These are phyloP conservation scores for Odontophorus gujanensis DNA, from an alignment of 2,113 vertebrate species.

Conservation along the genomic window DNA sequence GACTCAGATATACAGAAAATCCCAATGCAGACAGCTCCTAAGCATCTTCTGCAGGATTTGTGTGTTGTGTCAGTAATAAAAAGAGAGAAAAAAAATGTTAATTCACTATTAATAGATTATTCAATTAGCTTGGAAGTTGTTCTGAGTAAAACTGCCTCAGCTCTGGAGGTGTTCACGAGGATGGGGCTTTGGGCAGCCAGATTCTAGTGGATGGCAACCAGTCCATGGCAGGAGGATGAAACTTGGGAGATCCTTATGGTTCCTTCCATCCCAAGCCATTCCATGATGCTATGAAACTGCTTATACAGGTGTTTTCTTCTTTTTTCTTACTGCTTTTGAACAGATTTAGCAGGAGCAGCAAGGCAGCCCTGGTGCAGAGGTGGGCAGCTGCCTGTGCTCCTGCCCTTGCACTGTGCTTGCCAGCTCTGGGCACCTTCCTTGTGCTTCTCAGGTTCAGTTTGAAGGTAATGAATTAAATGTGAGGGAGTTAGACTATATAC, in stretches of 20 bases:
- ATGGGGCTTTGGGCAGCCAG: not conserved
- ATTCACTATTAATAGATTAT: not conserved
- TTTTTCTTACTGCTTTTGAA: no score
- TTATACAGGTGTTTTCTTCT: no score
- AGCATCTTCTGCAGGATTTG: not conserved
- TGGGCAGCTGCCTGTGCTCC: rapidly evolving
- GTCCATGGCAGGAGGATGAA: not conserved
- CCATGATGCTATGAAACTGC: not conserved
- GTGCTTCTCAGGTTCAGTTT: rapidly evolving
- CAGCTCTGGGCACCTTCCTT: rapidly evolving
- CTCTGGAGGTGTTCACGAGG: not conserved
- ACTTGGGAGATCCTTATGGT: not conserved
- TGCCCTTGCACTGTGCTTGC: rapidly evolving
- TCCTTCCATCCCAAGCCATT: not conserved
- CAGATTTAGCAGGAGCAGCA: not conserved
- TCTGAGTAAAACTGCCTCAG: not conserved
- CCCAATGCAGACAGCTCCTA: not conserved
- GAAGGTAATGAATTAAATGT: not conserved
- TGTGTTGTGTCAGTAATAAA: not conserved
- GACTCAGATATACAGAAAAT: conserved; percentile 9
- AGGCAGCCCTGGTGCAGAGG: not conserved
- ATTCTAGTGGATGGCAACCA: not conserved
- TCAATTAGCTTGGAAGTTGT: not conserved
- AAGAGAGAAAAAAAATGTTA: not conserved
- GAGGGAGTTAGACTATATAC: not conserved